A percentile compares a stretch with the other conserved stretches of the same genome.
phyloP scores from a whole-genome alignment of 2,113 vertebrate genomes.

The Tetraodon nigroviridis region DNA sequence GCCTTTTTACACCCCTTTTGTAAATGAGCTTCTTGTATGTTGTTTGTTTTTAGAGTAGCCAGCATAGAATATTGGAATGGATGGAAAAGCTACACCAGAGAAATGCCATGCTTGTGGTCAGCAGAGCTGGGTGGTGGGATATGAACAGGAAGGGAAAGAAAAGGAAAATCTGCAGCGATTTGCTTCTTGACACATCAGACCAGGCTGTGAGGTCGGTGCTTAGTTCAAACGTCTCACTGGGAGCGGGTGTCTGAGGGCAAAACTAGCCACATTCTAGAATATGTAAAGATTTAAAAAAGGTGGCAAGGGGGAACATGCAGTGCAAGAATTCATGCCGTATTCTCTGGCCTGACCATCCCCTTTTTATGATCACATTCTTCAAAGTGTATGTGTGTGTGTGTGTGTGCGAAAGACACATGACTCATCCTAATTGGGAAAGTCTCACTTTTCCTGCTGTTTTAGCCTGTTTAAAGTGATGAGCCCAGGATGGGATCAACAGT shows the following conservation, averaged over 20 bases:
- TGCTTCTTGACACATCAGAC: constrained; percentile 54
- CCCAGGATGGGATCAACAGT: constrained; percentile 62
- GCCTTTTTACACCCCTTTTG: constrained; percentile 7
- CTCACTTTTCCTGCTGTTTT: constrained; percentile 62
- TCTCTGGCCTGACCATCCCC: constrained; percentile 23
- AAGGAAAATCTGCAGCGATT: constrained; percentile 47
- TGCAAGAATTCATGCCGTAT: constrained; percentile 18
- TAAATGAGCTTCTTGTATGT: constrained; percentile 10
- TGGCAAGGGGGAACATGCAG: background rate
- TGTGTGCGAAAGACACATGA: constrained; percentile 55
- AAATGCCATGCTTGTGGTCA: constrained; percentile 39
- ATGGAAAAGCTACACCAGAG: constrained; percentile 35
- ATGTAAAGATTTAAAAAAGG: constrained; percentile 37
- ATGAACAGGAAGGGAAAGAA: constrained; percentile 14
- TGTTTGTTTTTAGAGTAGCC: constrained; percentile 40
- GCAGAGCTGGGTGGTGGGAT: constrained; percentile 9
- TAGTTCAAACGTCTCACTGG: constrained; percentile 62
- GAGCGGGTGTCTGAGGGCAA: constrained; percentile 60
- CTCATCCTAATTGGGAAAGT: constrained; percentile 71
- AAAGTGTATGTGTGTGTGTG: constrained; percentile 31
- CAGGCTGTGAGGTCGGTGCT: constrained; percentile 57
- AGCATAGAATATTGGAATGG: constrained; percentile 47
- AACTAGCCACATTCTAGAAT: constrained; percentile 42
- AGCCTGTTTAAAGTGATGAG: constrained; percentile 71
- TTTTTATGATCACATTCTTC: constrained; percentile 38